Evolutionary conservation across 2,797 vertebrate genomes (phyloP).

Genomic region (Meda fulgida): DNA sequence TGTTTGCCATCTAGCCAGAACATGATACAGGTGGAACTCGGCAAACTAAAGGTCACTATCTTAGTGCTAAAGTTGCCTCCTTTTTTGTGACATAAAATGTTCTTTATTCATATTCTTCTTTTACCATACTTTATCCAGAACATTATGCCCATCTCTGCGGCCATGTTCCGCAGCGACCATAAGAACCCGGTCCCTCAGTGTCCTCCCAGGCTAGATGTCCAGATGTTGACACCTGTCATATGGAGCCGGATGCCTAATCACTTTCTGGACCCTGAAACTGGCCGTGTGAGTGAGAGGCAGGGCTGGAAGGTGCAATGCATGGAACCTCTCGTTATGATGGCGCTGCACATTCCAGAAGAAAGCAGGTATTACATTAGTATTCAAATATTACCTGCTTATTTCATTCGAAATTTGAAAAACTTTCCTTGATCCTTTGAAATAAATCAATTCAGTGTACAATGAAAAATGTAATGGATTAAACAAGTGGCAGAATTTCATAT

Average conservation of each 20-base stretch:
- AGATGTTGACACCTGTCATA: constrained; percentile 89
- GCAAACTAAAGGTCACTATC: constrained; percentile 87
- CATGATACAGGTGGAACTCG: constrained; percentile 89
- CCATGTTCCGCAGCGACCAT: constrained; percentile 94
- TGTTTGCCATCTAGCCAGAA: constrained; percentile 90
- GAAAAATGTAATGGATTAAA: not conserved
- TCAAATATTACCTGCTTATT: not conserved
- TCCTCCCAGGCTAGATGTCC: constrained; percentile 86
- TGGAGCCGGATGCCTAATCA: constrained; percentile 96
- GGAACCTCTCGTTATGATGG: constrained; percentile 93
- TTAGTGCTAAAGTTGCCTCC: not conserved
- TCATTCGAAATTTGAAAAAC: no score
- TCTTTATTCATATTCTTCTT: not conserved
- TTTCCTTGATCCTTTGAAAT: not conserved
- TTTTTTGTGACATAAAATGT: not conserved
- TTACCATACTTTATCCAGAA: constrained; percentile 76
- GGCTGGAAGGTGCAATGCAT: constrained; percentile 89
- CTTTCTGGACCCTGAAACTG: constrained; percentile 83
- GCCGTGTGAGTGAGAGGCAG: constrained; percentile 81
- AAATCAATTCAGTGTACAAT: not conserved
- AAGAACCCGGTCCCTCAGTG: constrained; percentile 92
- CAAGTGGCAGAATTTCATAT: not conserved
- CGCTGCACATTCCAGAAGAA: constrained; percentile 92
- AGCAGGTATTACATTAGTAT: constrained; percentile 78
- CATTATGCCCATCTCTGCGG: constrained; percentile 94